These are phyloP conservation scores for Uria lomvia DNA, from an alignment of 2,113 vertebrate species.

Conservation along the genomic window DNA sequence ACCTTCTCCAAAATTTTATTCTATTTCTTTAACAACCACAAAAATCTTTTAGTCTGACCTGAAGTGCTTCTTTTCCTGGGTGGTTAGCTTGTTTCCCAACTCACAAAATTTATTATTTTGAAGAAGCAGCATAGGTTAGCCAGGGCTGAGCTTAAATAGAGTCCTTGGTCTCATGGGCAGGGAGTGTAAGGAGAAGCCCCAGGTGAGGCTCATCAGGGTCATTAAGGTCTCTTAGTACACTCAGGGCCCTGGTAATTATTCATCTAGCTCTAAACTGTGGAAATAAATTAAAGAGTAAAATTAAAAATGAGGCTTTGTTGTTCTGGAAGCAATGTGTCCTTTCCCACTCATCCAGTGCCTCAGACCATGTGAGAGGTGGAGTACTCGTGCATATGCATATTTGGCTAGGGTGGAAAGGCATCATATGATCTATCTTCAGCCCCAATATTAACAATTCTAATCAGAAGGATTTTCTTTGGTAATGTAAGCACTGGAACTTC, in stretches of 20 bases:
- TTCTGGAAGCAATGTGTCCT: neutral
- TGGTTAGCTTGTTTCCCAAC: neutral
- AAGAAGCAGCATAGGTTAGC: neutral
- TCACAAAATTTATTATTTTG: neutral
- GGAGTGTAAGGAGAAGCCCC: neutral
- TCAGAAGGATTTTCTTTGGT: neutral
- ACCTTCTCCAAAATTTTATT: neutral
- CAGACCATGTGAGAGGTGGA: neutral
- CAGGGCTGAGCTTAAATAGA: neutral
- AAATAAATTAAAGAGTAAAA: neutral
- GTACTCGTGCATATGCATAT: accelerated
- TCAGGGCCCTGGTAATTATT: neutral
- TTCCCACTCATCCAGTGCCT: neutral
- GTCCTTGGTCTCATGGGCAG: neutral
- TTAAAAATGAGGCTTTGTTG: neutral
- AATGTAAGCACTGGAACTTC: neutral
- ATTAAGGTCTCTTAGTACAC: neutral
- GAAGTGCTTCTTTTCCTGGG: neutral
- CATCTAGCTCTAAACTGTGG: neutral
- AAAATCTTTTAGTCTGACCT: neutral
- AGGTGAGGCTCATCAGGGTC: neutral
- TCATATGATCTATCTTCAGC: accelerated
- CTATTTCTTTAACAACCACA: neutral
- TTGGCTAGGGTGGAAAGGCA: neutral
- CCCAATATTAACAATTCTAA: neutral